These are phyloP conservation scores for Heliconius hewitsoni DNA, from an alignment of 1,140 invertebrate species.

Conservation along the genomic window DNA sequence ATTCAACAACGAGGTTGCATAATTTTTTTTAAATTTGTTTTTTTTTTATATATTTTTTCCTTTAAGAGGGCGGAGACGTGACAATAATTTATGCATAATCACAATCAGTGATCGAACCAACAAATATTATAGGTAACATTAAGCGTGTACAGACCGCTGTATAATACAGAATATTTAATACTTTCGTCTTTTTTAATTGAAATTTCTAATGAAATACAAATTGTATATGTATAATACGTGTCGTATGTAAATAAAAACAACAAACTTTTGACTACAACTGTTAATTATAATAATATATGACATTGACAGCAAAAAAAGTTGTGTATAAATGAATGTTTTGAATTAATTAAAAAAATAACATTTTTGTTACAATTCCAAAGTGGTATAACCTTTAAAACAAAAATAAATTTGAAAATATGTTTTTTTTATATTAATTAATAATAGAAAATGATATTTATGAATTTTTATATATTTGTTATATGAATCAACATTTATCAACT, in stretches of 20 bases:
- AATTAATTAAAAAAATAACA: no score
- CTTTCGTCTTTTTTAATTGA: background rate
- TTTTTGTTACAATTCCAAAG: background rate
- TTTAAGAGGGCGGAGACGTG: no score
- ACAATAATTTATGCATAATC: no score
- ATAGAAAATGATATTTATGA: no score
- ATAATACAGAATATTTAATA: background rate
- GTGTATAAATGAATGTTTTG: no score
- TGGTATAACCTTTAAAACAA: background rate
- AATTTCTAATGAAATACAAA: background rate
- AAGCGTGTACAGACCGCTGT: background rate
- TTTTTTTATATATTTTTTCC: no score
- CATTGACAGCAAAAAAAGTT: background rate
- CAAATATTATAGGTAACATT: background rate
- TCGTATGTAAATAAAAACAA: background rate
- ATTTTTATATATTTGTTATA: no score
- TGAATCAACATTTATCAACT: background rate
- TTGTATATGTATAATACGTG: background rate
- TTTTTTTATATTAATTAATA: background rate
- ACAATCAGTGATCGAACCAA: no score
- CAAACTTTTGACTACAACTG: no score
- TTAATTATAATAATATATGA: background rate
- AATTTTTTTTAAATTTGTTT: no score
- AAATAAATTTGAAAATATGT: background rate
- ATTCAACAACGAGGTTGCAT: no score